phyloP scores from a whole-genome alignment of 64 coral and sea anemone species.

The Montipora sp. region DNA sequence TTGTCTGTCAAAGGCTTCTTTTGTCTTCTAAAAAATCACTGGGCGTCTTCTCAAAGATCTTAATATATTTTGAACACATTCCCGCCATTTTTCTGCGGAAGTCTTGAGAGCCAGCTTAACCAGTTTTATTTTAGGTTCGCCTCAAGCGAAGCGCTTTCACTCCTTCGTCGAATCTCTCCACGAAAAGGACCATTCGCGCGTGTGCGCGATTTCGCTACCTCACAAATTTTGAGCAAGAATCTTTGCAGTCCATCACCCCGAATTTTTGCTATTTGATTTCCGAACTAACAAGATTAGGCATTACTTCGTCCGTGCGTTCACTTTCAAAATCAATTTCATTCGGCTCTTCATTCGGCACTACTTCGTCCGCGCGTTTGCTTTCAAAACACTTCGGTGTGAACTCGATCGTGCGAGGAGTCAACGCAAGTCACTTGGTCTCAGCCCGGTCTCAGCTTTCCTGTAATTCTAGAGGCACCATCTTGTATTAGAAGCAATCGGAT shows the following conservation, averaged over 20 bases:
- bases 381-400: no score
- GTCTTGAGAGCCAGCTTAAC: background rate
- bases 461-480: background rate
- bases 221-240: background rate
- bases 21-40: background rate
- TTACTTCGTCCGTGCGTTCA: no score
- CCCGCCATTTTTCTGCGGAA: background rate
- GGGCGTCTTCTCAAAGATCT: background rate
- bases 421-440: background rate
- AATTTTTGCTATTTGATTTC: no score
- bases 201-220: background rate
- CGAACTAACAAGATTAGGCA: no score
- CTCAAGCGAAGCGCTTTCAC: background rate
- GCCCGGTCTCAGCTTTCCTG: background rate
- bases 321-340: no score
- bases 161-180: background rate
- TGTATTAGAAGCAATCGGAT: no score
- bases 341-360: no score
- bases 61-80: conserved; percentile 1
- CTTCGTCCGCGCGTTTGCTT: no score
- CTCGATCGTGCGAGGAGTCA: background rate
- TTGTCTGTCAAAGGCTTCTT: conserved; percentile 37
- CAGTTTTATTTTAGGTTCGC: background rate
- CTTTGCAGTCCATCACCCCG: background rate
- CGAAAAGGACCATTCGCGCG: no score